Evolutionary conservation across 2,888 invertebrate genomes (phyloP).

Genomic region (Ectropis crepuscularia): DNA sequence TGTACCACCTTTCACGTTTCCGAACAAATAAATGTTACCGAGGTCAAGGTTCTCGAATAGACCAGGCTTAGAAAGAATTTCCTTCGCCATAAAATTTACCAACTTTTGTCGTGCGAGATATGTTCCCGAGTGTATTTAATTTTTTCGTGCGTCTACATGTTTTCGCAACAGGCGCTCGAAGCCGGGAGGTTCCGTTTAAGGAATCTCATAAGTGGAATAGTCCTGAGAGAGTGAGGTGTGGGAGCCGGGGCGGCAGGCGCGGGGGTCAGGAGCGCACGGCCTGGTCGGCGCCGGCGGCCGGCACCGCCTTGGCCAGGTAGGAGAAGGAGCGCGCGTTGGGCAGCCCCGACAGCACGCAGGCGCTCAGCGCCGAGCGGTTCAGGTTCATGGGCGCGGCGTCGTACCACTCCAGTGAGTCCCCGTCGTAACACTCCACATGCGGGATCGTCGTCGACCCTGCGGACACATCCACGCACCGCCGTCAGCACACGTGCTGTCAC

Average conservation of each 20-base stretch:
- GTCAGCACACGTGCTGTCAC: neutral
- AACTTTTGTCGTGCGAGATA: no score
- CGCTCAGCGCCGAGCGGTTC: slow-evolving; percentile 91
- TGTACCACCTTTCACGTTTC: no score
- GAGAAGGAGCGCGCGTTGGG: slow-evolving; percentile 89
- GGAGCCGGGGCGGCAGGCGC: neutral
- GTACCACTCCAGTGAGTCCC: slow-evolving; percentile 86
- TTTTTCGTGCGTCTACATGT: no score
- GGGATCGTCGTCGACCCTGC: slow-evolving; percentile 89
- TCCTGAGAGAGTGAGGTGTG: neutral
- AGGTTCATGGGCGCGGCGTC: slow-evolving; percentile 91
- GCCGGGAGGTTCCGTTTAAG: neutral
- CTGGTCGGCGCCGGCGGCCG: slow-evolving; percentile 79
- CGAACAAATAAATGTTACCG: no score
- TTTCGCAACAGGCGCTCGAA: no score
- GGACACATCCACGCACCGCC: slow-evolving; percentile 32
- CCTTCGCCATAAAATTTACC: no score
- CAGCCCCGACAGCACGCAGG: slow-evolving; percentile 90
- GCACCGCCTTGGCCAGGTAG: slow-evolving; percentile 78
- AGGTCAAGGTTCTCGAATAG: no score
- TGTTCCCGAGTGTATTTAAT: no score
- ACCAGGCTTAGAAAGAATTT: no score
- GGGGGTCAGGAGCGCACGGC: slow-evolving; percentile 61
- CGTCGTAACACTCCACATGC: slow-evolving; percentile 92
- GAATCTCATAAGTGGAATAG: neutral